Evolutionary conservation across 2,797 vertebrate genomes (phyloP).

Genomic region (Streptopelia turtur): DNA sequence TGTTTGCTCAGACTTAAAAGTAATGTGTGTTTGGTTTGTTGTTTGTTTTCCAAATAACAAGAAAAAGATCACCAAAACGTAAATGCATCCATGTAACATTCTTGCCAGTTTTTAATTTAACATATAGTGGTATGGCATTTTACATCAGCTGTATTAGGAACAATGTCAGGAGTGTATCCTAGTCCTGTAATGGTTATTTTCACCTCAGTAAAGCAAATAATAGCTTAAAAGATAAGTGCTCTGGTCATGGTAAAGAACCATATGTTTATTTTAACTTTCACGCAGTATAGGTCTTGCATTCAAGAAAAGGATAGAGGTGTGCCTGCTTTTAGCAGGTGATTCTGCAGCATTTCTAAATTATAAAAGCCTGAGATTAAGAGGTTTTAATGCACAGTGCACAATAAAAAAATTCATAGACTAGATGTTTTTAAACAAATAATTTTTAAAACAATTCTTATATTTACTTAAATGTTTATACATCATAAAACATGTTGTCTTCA

Average conservation of each 20-base stretch:
- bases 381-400: neutral
- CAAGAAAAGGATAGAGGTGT: neutral
- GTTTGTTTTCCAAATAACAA: neutral
- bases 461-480: conserved; percentile 29
- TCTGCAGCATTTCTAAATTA: neutral
- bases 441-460: neutral
- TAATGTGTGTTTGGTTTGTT: rapidly evolving
- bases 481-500: neutral
- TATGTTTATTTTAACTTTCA: neutral
- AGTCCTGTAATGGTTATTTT: neutral
- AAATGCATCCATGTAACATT: neutral
- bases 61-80: neutral
- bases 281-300: neutral
- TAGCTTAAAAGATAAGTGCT: neutral
- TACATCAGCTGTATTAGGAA: neutral
- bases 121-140: neutral
- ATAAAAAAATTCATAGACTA: neutral
- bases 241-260: neutral
- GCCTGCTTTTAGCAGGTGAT: neutral
- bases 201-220: neutral
- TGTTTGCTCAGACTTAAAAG: neutral
- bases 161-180: neutral
- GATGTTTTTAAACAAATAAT: neutral
- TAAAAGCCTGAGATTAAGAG: neutral
- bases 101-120: neutral